These are phyloP conservation scores for Ectemnius continuus DNA, from an alignment of 2,888 invertebrate genomes.

Conservation along the genomic window DNA sequence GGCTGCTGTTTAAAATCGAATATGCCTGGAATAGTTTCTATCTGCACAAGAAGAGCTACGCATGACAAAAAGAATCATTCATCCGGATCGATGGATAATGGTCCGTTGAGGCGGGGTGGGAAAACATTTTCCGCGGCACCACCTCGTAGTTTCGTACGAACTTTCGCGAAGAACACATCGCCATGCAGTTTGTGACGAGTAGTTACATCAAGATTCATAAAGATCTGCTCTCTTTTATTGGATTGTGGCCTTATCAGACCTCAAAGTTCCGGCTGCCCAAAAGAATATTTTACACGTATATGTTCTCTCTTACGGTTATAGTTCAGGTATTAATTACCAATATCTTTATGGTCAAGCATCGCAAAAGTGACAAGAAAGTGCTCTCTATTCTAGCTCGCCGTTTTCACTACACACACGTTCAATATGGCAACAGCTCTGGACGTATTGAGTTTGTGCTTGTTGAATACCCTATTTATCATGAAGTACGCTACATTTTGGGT, in stretches of 20 bases:
- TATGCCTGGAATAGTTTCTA: too few relatives aligned
- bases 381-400: background rate
- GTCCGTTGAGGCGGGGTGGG: too few relatives aligned
- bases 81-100: too few relatives aligned
- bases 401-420: conserved; percentile 20
- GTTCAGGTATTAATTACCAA: background rate
- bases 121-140: too few relatives aligned
- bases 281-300: background rate
- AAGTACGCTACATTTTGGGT: conserved; percentile 11
- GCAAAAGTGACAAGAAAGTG: too few relatives aligned
- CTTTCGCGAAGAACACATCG: too few relatives aligned
- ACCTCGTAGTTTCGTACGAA: too few relatives aligned
- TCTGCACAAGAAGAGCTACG: too few relatives aligned
- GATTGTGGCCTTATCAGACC: conserved; percentile 20
- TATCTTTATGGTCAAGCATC: too few relatives aligned
- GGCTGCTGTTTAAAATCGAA: too few relatives aligned
- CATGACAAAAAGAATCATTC: too few relatives aligned
- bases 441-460: conserved; percentile 10
- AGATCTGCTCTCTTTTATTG: background rate
- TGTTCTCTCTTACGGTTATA: background rate
- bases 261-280: background rate
- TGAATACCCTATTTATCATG: conserved; percentile 1
- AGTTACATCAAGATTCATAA: background rate
- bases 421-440: conserved; percentile 15
- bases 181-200: background rate